Evolutionary conservation across 2,113 vertebrate genomes (phyloP).

Genomic region (Pituophis catenifer): DNA sequence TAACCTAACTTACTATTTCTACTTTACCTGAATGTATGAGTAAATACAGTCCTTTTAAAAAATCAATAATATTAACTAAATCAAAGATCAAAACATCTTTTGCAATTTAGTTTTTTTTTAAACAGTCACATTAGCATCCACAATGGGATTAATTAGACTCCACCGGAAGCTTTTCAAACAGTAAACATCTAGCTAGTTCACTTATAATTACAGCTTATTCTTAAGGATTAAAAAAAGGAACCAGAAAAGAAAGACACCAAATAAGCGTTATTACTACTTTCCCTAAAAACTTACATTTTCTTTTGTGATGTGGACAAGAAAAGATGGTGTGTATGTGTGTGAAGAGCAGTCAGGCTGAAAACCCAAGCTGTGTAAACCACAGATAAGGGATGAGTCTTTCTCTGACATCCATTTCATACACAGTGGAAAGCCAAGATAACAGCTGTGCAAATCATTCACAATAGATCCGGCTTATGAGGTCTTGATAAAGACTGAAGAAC

Average conservation of each 20-base stretch:
- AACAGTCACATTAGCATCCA: slow-evolving; percentile 65
- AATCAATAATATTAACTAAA: slow-evolving; percentile 44
- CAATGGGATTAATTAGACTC: slow-evolving; percentile 71
- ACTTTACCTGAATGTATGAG: not conserved
- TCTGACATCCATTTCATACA: slow-evolving; percentile 39
- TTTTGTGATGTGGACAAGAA: slow-evolving; percentile 9
- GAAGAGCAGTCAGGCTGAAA: slow-evolving; percentile 33
- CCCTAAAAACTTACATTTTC: slow-evolving; percentile 1
- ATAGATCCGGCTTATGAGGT: not conserved
- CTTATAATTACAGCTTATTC: not conserved
- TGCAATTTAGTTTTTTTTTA: slow-evolving; percentile 47
- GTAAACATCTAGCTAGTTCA: slow-evolving; percentile 5
- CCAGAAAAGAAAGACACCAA: not conserved
- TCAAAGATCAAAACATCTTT: slow-evolving; percentile 67
- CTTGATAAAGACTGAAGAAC: slow-evolving; percentile 13
- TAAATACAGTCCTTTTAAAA: not conserved
- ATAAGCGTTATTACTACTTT: not conserved
- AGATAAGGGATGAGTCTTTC: slow-evolving; percentile 55
- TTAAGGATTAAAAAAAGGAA: not conserved
- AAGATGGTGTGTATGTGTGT: not conserved
- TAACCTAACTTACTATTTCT: not conserved
- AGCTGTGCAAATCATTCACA: slow-evolving; percentile 36
- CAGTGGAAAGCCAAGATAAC: slow-evolving; percentile 57
- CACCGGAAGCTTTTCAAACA: slow-evolving; percentile 45
- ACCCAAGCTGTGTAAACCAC: slow-evolving; percentile 42